Base-by-base conservation (phyloP, 2,888 invertebrate species). In the Ochropleura leucogaster region DNA sequence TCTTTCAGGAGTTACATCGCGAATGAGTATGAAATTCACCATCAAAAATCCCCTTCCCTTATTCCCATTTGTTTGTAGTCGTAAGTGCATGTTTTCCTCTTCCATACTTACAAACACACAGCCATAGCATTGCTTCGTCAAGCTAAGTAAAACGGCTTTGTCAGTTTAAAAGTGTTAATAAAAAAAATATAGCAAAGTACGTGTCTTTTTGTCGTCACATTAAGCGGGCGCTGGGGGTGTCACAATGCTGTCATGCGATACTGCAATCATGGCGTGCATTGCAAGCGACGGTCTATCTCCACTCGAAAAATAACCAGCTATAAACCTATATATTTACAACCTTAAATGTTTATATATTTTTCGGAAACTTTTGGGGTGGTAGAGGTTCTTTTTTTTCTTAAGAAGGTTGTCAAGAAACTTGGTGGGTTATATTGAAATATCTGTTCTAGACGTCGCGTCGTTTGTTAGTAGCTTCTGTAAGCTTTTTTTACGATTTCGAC, bases 241-340 rank as follows among this genome's bases (percentile, higher is more conserved):
- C 80, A 73, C 88, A 79, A 66, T 69, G 83, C 79, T 90, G 91
- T 90, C 94, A 94, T 94, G 94, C 94, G 92, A 94, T 92, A 89
- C 89, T 90, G 93, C 93, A 94, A 94, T 94, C 93, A 94, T 92
- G 85, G 90, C 93, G 91, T 93, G 92, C 89, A 88, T 68, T 76
- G 81, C 87, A 74, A 83, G 83, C 83, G 82, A 70, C 83, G 86
- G 84, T 86, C 86, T 87, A 85, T 88, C 85, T 89, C 65, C 57
- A 86, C 89, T 87, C 80, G 84, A 86, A 87, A 88, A 85, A 85
- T 86, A 83, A 75, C 69, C 44, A 14, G 63, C 72, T 63, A 74
- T 74, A 81, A 55, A 72, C 47, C 12, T 71, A 66, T 79, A 49
- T 64, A 53, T 44, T 42, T 53, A 10, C 9, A 8, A 9, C 49